phyloP scores from a whole-genome alignment of 2,113 vertebrate species.

The Sorex fumeus region DNA sequence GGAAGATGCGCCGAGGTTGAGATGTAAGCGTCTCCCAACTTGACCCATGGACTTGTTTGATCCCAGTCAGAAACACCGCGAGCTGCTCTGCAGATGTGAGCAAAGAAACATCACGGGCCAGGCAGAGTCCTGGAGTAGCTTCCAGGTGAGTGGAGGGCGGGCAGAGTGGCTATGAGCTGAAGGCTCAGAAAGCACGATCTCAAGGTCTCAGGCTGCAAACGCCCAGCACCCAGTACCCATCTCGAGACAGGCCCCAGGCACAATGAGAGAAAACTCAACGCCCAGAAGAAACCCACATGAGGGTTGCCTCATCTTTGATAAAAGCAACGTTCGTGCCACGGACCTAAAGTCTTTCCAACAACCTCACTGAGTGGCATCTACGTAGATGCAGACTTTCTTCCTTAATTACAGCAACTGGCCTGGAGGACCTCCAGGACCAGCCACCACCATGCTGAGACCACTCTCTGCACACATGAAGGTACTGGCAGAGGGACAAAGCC shows the following conservation, averaged over 20 bases:
- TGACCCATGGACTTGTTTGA: not conserved
- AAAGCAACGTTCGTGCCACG: no score
- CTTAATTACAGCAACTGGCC: no score
- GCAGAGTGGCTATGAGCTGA: not conserved
- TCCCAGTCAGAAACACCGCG: not conserved
- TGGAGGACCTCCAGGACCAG: no score
- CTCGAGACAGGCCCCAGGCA: not conserved
- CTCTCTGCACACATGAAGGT: no score
- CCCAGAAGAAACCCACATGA: no score
- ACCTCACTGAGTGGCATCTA: no score
- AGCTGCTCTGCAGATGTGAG: not conserved
- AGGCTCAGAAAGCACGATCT: not conserved
- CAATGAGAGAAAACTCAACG: not conserved
- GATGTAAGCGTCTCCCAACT: not conserved
- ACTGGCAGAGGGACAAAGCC: no score
- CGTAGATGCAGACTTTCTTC: no score
- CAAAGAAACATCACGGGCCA: not conserved
- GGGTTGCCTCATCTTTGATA: no score
- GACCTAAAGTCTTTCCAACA: no score
- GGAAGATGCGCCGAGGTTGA: not conserved
- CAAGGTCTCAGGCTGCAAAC: not conserved
- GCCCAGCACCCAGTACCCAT: not conserved
- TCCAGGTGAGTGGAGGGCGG: not conserved
- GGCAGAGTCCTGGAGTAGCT: not conserved
- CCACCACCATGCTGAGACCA: no score